Conservation (phyloP, 2,888 invertebrate species). For the Amblyjoppa fuscipennis region DNA sequence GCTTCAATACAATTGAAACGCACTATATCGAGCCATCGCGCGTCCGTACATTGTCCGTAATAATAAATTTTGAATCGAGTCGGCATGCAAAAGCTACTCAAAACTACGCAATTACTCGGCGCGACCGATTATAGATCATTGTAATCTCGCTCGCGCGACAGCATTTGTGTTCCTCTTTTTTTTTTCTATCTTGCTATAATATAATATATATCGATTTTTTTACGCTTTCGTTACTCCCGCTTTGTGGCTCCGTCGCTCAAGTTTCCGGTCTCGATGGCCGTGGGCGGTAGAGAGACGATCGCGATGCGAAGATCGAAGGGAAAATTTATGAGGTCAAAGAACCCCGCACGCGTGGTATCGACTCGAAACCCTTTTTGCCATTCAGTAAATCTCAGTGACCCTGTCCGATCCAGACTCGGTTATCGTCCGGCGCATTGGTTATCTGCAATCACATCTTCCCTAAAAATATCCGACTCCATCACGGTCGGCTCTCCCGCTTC, state of each 20-base stretch:
- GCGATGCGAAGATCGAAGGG: conserved; percentile 14
- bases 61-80: conserved; percentile 73
- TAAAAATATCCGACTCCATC: conserved; percentile 3
- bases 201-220: conserved; percentile 58
- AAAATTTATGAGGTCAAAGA: conserved; percentile 38
- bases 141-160: conserved; percentile 31
- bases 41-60: conserved; percentile 60
- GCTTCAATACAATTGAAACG: neutral
- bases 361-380: conserved; percentile 16
- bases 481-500: conserved; percentile 46
- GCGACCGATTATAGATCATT: conserved; percentile 62
- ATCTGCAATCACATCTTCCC: neutral
- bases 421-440: neutral
- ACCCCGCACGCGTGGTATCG: conserved; percentile 49
- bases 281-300: neutral
- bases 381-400: conserved; percentile 61
- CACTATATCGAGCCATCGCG: conserved; percentile 25
- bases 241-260: conserved; percentile 17
- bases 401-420: conserved; percentile 69
- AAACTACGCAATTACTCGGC: conserved; percentile 73
- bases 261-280: conserved; percentile 2
- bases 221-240: conserved; percentile 19
- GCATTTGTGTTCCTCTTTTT: conserved; percentile 19
- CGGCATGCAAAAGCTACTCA: conserved; percentile 79
- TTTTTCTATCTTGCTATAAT: conserved; percentile 13